Conservation (phyloP, 2,797 vertebrate genomes). For the Gouania willdenowi region DNA sequence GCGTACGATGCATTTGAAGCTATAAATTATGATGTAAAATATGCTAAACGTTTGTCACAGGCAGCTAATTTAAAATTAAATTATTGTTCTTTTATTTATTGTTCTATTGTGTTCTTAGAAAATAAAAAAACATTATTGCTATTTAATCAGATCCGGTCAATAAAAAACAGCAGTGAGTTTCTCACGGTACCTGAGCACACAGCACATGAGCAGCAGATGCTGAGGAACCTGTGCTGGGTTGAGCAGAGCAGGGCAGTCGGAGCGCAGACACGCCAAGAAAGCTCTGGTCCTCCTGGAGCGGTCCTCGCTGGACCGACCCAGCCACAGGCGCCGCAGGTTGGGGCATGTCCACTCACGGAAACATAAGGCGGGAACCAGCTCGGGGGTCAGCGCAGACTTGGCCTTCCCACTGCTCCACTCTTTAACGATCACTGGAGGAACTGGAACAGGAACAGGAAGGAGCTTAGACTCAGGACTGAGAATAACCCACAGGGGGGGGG, state of each 20-base stretch:
- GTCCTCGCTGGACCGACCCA: conserved; percentile 89
- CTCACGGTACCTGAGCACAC: conserved; percentile 82
- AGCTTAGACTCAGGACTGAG: no score
- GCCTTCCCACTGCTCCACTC: conserved; percentile 92
- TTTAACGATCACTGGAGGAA: conserved; percentile 90
- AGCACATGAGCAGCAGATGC: conserved; percentile 93
- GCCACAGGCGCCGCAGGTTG: conserved; percentile 88
- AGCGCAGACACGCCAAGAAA: conserved; percentile 90
- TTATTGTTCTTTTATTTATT: no score
- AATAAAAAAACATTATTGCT: no score
- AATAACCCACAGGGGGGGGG: no score
- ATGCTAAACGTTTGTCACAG: no score
- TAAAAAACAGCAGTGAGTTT: no score
- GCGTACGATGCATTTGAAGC: no score
- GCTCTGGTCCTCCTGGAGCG: conserved; percentile 88
- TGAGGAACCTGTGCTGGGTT: conserved; percentile 89
- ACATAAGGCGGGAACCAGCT: conserved; percentile 87
- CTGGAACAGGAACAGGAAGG: conserved; percentile 41
- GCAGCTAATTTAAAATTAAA: no score
- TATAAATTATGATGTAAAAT: no score
- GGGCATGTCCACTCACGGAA: conserved; percentile 94
- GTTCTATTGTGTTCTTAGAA: no score
- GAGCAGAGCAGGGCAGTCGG: conserved; percentile 89
- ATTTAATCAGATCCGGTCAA: no score
- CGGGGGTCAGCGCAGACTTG: conserved; percentile 88